Conservation (phyloP, 2,888 invertebrate genomes). For the Volucella bombylans region DNA sequence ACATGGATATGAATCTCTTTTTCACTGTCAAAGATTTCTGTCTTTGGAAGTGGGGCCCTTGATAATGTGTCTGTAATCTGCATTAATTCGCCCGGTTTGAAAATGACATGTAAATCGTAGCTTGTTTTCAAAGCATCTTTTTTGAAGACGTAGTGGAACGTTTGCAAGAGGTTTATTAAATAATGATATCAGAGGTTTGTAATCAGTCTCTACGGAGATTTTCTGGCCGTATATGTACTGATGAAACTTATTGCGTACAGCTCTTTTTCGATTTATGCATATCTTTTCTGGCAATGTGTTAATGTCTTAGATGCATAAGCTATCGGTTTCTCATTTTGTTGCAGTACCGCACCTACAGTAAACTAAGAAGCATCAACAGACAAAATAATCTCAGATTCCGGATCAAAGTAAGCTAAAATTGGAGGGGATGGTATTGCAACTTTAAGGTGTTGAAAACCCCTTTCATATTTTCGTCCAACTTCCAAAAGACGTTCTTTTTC, state of each 20-base stretch:
- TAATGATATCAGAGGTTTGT: conserved; percentile 43
- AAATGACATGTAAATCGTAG: conserved; percentile 3
- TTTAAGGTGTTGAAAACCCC: conserved; percentile 52
- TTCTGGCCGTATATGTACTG: conserved; percentile 62
- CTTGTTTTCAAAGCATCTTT: conserved; percentile 3
- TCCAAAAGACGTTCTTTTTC: conserved; percentile 7
- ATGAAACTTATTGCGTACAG: conserved; percentile 76
- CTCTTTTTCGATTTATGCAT: conserved; percentile 76
- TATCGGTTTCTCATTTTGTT: conserved; percentile 25
- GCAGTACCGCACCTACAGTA: conserved; percentile 45
- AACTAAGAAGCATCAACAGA: conserved; percentile 54
- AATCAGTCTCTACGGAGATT: conserved; percentile 41
- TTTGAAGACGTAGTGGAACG: conserved; percentile 1
- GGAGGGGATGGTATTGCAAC: conserved; percentile 31
- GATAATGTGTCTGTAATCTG: not conserved
- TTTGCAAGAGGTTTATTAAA: conserved; percentile 8
- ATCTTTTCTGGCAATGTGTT: conserved; percentile 24
- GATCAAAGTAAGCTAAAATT: conserved; percentile 16
- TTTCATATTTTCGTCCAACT: conserved; percentile 22
- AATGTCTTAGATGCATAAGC: conserved; percentile 48
- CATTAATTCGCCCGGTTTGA: conserved; percentile 4
- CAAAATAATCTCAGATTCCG: conserved; percentile 36
- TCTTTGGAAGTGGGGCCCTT: not conserved
- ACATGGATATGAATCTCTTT: conserved; percentile 29
- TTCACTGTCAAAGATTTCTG: conserved; percentile 48